Evolutionary conservation across 2,113 vertebrate species (phyloP).

Genomic region (Lophura nycthemera): DNA sequence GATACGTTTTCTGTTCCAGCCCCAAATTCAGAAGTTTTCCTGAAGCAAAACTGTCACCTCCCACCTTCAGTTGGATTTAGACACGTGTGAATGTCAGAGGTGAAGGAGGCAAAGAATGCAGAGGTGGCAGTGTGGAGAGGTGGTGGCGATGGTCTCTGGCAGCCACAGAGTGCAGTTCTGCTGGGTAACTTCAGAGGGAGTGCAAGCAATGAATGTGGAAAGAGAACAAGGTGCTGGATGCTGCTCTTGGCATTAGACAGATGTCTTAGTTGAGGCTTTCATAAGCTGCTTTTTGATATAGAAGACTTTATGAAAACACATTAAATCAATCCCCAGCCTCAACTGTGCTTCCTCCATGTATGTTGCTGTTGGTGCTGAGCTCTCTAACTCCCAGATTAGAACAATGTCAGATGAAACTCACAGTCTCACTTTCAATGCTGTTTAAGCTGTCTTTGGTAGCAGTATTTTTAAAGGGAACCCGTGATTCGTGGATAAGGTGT

Average conservation of each 20-base stretch:
- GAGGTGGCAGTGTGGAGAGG: not conserved
- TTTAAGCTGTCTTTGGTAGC: not conserved
- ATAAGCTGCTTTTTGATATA: not conserved
- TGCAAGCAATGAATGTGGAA: not conserved
- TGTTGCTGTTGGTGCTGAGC: not conserved
- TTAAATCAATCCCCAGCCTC: not conserved
- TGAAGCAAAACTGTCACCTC: constrained; percentile 43
- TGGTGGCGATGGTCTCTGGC: not conserved
- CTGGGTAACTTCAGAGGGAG: not conserved
- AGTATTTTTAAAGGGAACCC: not conserved
- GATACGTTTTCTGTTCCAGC: not conserved
- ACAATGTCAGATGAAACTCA: not conserved
- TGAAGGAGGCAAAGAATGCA: not conserved
- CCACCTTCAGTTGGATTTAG: not conserved
- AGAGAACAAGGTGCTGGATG: constrained; percentile 15
- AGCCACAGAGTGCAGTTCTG: constrained; percentile 1
- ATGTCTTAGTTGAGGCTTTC: not conserved
- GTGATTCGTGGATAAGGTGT: not conserved
- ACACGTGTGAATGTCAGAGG: constrained; percentile 39
- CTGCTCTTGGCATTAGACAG: not conserved
- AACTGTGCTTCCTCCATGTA: not conserved
- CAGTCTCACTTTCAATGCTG: not conserved
- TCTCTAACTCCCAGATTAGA: not conserved
- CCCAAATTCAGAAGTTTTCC: constrained; percentile 14
- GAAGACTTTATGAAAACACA: not conserved